Evolutionary conservation across 2,888 invertebrate species (phyloP).

Genomic region (Drosophila multiciliata): DNA sequence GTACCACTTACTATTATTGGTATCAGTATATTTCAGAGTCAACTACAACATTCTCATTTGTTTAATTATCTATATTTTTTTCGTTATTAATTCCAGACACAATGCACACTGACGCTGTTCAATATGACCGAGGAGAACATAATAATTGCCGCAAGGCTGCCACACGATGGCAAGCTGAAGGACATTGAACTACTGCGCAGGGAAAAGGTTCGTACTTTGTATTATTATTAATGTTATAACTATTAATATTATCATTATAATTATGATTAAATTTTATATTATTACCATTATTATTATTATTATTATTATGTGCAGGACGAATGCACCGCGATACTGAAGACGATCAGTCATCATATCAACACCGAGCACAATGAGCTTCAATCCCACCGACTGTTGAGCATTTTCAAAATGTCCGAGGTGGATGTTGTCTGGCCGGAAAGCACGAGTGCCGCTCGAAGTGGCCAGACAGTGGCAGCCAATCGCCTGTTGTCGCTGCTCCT

Average conservation of each 20-base stretch:
- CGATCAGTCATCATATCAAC: constrained; percentile 93
- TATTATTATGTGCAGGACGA: constrained; percentile 88
- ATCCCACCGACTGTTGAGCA: constrained; percentile 93
- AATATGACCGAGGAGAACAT: constrained; percentile 95
- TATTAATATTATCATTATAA: background rate
- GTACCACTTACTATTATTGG: background rate
- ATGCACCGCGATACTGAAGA: constrained; percentile 92
- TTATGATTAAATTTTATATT: constrained; percentile 28
- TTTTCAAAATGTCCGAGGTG: constrained; percentile 96
- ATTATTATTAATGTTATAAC: background rate
- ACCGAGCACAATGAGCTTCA: constrained; percentile 93
- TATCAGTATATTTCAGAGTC: background rate
- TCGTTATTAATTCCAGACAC: constrained; percentile 87
- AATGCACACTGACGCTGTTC: constrained; percentile 93
- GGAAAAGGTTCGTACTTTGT: constrained; percentile 88
- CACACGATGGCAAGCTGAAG: constrained; percentile 88
- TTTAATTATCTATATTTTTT: background rate
- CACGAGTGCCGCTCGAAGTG: constrained; percentile 78
- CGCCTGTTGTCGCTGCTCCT: constrained; percentile 53
- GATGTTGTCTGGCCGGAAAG: constrained; percentile 91
- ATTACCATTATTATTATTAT: constrained; percentile 18
- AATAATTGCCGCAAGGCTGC: constrained; percentile 92
- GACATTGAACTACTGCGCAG: constrained; percentile 89
- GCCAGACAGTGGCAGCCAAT: constrained; percentile 51
- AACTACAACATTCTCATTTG: background rate